Percentiles rank a stretch among this genome's conserved stretches.
Evolutionary conservation across 2,797 vertebrate genomes (phyloP).

Genomic region (Cossypha niveicapilla): DNA sequence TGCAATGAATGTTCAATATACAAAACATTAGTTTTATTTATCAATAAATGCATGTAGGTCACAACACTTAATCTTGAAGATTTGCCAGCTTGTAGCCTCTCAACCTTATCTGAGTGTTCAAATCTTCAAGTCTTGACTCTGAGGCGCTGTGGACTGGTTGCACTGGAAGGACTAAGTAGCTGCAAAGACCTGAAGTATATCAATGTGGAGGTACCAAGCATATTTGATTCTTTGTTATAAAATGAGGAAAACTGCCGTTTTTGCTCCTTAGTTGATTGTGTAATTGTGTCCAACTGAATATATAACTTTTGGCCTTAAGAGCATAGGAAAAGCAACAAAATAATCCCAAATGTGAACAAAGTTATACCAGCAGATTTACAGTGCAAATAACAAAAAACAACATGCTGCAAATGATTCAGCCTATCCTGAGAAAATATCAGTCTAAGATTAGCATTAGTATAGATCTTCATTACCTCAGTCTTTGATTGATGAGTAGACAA

Average conservation of each 20-base stretch:
- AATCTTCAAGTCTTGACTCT: conserved; percentile 82
- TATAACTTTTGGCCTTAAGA: neutral
- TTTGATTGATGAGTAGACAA: neutral
- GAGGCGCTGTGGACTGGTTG: conserved; percentile 81
- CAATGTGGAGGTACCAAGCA: conserved; percentile 81
- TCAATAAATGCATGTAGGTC: conserved; percentile 75
- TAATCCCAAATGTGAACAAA: neutral
- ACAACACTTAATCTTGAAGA: conserved; percentile 82
- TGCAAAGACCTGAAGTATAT: conserved; percentile 81
- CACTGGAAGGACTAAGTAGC: conserved; percentile 79
- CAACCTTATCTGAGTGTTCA: conserved; percentile 79
- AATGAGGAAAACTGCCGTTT: neutral
- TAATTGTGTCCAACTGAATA: neutral
- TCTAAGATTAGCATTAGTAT: neutral
- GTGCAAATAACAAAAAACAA: neutral
- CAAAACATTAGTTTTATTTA: neutral
- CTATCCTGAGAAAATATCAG: neutral
- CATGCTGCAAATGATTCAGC: neutral
- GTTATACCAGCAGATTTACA: neutral
- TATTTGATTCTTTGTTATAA: neutral
- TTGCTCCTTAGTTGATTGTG: neutral
- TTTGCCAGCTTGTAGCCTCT: conserved; percentile 81
- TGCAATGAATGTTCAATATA: neutral
- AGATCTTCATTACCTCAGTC: neutral
- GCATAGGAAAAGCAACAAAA: neutral